Evolutionary conservation across 2,113 vertebrate genomes (phyloP).

Genomic region (Condylura cristata): DNA sequence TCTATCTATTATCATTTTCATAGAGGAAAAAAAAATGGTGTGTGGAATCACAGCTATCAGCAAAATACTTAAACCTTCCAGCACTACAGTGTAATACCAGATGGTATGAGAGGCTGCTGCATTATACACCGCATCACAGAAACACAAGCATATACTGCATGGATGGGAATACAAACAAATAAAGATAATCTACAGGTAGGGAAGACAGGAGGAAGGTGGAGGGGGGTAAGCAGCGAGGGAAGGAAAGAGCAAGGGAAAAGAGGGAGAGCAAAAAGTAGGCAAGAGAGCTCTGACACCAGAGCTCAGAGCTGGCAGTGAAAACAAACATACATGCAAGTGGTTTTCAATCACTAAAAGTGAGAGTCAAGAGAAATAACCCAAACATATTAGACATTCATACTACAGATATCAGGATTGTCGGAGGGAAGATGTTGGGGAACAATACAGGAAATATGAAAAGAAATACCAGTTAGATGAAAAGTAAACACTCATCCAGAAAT

Average conservation of each 20-base stretch:
- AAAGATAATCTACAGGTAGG: background rate
- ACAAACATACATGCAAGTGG: too few relatives aligned
- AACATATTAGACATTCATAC: background rate
- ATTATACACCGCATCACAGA: background rate
- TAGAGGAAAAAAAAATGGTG: background rate
- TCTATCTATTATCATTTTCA: background rate
- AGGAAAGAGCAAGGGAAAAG: background rate
- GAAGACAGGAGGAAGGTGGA: background rate
- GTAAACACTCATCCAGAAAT: background rate
- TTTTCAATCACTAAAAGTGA: background rate
- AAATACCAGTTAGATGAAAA: conserved; percentile 11
- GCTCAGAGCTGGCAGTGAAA: background rate
- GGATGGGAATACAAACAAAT: background rate
- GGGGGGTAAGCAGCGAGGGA: background rate
- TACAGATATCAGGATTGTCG: background rate
- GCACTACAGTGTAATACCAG: background rate
- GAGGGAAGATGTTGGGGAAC: background rate
- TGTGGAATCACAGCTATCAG: background rate
- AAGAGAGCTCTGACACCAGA: background rate
- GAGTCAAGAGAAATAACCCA: background rate
- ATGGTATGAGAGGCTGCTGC: background rate
- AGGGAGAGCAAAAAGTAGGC: background rate
- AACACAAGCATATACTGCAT: background rate
- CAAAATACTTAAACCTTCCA: background rate
- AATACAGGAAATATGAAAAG: background rate